phyloP scores from a whole-genome alignment of 2,888 invertebrate genomes.

The Hybos culiciformis region DNA sequence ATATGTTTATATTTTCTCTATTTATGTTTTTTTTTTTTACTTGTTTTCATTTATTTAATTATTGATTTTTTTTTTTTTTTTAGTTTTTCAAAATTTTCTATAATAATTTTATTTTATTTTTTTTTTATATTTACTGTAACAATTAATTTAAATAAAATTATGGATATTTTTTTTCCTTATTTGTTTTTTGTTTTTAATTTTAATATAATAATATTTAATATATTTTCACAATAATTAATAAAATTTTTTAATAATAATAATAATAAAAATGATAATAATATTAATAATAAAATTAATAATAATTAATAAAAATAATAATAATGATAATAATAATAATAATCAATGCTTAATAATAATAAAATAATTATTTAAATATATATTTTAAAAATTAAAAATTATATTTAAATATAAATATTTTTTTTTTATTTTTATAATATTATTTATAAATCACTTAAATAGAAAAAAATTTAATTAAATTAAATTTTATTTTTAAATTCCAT shows the following conservation, averaged over 20 bases:
- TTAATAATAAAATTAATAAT: not conserved
- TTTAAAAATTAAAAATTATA: too few species aligned
- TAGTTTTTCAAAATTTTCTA: not conserved
- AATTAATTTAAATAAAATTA: not conserved
- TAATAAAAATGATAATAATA: not conserved
- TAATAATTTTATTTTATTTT: too few species aligned
- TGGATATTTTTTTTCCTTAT: not conserved
- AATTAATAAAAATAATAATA: not conserved
- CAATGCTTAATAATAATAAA: not conserved
- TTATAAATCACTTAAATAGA: not conserved
- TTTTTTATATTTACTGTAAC: not conserved
- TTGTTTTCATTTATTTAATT: not conserved
- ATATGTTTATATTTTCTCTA: not conserved
- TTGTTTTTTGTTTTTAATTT: not conserved
- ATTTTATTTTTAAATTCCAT: too few species aligned
- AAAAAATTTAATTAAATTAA: too few species aligned
- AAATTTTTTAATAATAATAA: not conserved
- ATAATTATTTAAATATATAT: not conserved
- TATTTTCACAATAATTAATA: not conserved
- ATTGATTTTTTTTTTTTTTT: not conserved
- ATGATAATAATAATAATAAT: not conserved
- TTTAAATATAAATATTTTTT: too few species aligned
- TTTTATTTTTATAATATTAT: not conserved
- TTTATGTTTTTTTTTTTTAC: not conserved
- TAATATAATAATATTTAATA: not conserved